These are phyloP conservation scores for Onthophagus sagittarius DNA, from an alignment of 2,888 invertebrate genomes.

Conservation along the genomic window DNA sequence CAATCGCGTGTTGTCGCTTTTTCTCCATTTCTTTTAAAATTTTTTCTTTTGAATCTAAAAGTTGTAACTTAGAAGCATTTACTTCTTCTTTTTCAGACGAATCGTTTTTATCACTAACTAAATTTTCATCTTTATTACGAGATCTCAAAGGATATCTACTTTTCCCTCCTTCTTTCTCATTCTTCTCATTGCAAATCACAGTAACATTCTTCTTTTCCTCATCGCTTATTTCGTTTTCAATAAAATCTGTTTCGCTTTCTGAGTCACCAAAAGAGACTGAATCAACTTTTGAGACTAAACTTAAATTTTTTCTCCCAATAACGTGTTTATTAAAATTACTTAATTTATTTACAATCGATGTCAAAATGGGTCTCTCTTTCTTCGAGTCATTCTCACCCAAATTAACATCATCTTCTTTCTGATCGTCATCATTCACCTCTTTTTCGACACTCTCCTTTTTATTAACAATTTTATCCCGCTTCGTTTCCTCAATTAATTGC, in stretches of 20 bases:
- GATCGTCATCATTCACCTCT: background rate
- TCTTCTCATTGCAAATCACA: background rate
- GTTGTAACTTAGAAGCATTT: background rate
- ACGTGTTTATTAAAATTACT: conserved; percentile 35
- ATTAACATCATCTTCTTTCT: background rate
- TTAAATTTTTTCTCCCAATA: conserved; percentile 42
- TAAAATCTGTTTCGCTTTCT: conserved; percentile 15
- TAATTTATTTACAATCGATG: conserved; percentile 26
- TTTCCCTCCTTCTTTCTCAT: background rate
- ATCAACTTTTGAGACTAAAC: conserved; percentile 30
- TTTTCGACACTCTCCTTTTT: too few relatives aligned
- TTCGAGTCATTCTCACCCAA: too few relatives aligned
- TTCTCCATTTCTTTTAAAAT: conserved; percentile 36
- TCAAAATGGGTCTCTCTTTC: background rate
- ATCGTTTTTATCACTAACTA: background rate
- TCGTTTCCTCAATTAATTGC: conserved; percentile 39
- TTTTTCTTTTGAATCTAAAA: conserved; percentile 4
- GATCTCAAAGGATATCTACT: conserved; percentile 25
- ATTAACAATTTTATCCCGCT: conserved; percentile 19
- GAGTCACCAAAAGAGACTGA: conserved; percentile 8
- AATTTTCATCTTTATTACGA: conserved; percentile 15
- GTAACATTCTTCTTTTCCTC: conserved; percentile 14
- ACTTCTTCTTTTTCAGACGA: background rate
- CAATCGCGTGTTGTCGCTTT: conserved; percentile 37
- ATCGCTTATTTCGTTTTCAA: background rate